A percentile compares a stretch with the other conserved stretches of the same genome.
These are phyloP conservation scores for Acanthopagrus latus DNA, from an alignment of 2,797 vertebrate genomes.

Conservation along the genomic window DNA sequence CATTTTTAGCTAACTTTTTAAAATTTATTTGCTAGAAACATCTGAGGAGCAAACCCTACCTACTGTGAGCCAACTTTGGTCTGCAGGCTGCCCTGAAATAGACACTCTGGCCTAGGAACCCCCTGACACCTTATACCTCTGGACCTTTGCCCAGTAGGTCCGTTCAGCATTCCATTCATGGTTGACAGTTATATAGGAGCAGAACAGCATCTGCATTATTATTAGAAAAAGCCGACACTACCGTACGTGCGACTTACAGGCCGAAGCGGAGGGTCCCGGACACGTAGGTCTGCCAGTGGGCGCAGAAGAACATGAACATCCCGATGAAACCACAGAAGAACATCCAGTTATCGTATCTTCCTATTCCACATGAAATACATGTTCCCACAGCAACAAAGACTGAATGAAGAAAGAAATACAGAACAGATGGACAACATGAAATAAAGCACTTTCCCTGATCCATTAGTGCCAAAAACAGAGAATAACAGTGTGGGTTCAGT, in stretches of 20 bases:
- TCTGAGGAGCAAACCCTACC: no score
- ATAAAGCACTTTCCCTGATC: neutral
- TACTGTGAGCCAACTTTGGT: no score
- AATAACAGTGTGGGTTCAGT: neutral
- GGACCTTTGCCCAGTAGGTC: no score
- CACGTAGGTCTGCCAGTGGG: constrained; percentile 99
- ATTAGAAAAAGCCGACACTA: rapidly evolving
- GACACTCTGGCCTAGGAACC: no score
- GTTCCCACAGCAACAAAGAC: constrained; percentile 95
- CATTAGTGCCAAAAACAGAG: neutral
- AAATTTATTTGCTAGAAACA: no score
- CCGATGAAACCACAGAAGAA: constrained; percentile 97
- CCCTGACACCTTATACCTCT: no score
- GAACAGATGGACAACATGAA: neutral
- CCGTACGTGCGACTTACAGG: constrained; percentile 87
- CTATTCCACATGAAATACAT: constrained; percentile 91
- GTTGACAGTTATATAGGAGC: neutral
- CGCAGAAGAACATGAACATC: constrained; percentile 99
- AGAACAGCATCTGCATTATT: neutral
- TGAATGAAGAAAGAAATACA: constrained; percentile 67
- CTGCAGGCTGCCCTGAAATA: no score
- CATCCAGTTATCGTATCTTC: constrained; percentile 91
- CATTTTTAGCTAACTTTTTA: no score
- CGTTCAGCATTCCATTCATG: no score
- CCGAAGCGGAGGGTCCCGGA: constrained; percentile 96